These are phyloP conservation scores for Seriola aureovittata DNA, from an alignment of 2,113 vertebrate species.

Conservation along the genomic window DNA sequence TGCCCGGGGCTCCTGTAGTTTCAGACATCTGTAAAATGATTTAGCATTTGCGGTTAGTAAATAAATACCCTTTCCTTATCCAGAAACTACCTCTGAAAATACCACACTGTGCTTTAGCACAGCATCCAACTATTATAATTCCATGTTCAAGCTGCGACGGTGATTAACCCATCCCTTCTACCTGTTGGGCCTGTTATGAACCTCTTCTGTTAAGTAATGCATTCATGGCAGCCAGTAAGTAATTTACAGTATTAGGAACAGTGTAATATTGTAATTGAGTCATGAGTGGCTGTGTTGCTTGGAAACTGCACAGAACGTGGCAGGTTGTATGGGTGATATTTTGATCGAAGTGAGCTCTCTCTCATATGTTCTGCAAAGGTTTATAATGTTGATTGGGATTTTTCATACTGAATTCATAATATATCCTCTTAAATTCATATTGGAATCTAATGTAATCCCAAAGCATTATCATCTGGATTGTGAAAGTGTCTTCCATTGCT, in stretches of 20 bases:
- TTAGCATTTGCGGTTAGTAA: slow-evolving; percentile 57
- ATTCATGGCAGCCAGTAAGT: slow-evolving; percentile 81
- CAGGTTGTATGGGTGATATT: slow-evolving; percentile 54
- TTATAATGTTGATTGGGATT: slow-evolving; percentile 2
- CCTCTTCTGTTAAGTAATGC: slow-evolving; percentile 78
- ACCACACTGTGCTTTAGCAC: slow-evolving; percentile 56
- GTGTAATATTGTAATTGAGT: slow-evolving; percentile 79
- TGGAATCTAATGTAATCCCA: background rate
- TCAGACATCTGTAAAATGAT: slow-evolving; percentile 72
- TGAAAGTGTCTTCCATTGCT: background rate
- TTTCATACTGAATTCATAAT: background rate
- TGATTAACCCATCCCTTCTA: slow-evolving; percentile 75
- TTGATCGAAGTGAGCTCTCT: slow-evolving; percentile 61
- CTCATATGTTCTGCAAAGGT: slow-evolving; percentile 47
- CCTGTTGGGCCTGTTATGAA: slow-evolving; percentile 78
- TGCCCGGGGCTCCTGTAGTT: slow-evolving; percentile 42
- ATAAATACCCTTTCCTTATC: slow-evolving; percentile 55
- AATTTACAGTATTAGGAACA: slow-evolving; percentile 78
- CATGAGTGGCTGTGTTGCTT: slow-evolving; percentile 83
- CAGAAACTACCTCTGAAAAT: slow-evolving; percentile 61
- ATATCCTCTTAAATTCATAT: slow-evolving; percentile 1
- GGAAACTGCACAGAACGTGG: slow-evolving; percentile 75
- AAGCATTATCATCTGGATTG: background rate
- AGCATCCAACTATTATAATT: slow-evolving; percentile 69
- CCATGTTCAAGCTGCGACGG: slow-evolving; percentile 49